Conservation (phyloP, 2,888 invertebrate species). For the Charanyca ferruginea region DNA sequence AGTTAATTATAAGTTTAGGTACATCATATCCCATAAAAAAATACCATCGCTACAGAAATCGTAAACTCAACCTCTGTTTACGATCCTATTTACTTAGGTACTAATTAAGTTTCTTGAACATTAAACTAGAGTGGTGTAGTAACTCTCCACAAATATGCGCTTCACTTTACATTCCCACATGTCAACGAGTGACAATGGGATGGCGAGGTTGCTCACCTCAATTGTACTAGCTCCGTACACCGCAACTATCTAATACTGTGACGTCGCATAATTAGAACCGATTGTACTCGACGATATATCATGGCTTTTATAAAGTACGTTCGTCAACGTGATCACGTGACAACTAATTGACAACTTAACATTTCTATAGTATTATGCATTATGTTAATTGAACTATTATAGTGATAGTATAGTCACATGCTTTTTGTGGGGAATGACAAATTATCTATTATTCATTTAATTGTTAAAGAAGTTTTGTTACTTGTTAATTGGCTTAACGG, state of each 20-base stretch:
- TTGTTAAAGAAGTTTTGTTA: conserved; percentile 35
- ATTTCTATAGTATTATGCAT: conserved; percentile 52
- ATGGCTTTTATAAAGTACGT: conserved; percentile 49
- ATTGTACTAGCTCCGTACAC: conserved; percentile 68
- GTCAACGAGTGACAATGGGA: conserved; percentile 82
- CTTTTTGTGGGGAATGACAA: conserved; percentile 56
- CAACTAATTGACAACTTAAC: conserved; percentile 56
- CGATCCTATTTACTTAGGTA: conserved; percentile 58
- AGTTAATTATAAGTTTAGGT: neutral
- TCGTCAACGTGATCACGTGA: conserved; percentile 51
- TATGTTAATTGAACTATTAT: conserved; percentile 52
- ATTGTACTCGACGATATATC: conserved; percentile 68
- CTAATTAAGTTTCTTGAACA: conserved; percentile 65
- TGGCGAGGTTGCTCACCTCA: conserved; percentile 87
- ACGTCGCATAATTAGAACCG: conserved; percentile 84
- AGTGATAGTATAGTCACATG: conserved; percentile 40
- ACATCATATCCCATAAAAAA: conserved; percentile 1
- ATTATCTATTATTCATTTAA: conserved; percentile 52
- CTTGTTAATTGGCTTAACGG: conserved; percentile 44
- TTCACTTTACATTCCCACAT: conserved; percentile 81
- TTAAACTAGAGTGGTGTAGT: conserved; percentile 53
- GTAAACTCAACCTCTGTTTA: conserved; percentile 33
- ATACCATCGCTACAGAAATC: conserved; percentile 21
- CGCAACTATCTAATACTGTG: conserved; percentile 79
- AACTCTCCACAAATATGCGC: conserved; percentile 70